phyloP scores from a whole-genome alignment of 2,113 vertebrate species.

The Propithecus coquereli region DNA sequence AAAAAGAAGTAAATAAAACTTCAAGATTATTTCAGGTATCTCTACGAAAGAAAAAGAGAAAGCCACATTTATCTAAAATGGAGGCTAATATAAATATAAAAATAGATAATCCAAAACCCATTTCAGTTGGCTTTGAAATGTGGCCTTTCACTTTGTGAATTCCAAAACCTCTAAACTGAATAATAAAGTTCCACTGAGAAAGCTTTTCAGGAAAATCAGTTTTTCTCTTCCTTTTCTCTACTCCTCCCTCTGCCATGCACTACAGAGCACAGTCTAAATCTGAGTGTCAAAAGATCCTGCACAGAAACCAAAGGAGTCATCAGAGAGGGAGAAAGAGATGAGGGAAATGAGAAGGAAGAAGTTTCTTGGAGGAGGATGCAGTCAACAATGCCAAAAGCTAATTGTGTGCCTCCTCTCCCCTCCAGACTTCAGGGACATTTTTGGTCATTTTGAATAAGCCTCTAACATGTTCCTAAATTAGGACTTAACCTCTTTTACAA shows the following conservation, averaged over 20 bases:
- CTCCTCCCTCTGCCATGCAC: not conserved
- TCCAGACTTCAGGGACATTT: not conserved
- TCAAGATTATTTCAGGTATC: not conserved
- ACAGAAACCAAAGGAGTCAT: not conserved
- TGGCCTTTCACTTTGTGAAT: not conserved
- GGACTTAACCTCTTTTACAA: not conserved
- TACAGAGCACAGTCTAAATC: not conserved
- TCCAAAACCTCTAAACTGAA: constrained; percentile 7
- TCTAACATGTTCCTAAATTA: not conserved
- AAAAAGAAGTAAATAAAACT: not conserved
- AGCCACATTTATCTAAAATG: not conserved
- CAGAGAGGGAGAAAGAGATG: not conserved
- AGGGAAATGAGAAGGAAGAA: not conserved
- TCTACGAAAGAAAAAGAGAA: not conserved
- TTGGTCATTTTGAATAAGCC: not conserved
- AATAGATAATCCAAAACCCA: not conserved
- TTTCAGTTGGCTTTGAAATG: constrained; percentile 15
- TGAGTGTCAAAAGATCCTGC: not conserved
- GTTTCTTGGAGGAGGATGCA: not conserved
- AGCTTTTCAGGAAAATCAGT: not conserved
- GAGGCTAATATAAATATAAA: not conserved
- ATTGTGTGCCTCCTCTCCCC: not conserved
- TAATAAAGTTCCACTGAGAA: not conserved
- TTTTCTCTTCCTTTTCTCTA: not conserved
- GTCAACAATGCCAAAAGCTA: not conserved